Percentiles rank a stretch among this genome's conserved stretches.
Evolutionary conservation across 2,797 vertebrate genomes (phyloP).

Genomic region (Mionectes olivaceus): DNA sequence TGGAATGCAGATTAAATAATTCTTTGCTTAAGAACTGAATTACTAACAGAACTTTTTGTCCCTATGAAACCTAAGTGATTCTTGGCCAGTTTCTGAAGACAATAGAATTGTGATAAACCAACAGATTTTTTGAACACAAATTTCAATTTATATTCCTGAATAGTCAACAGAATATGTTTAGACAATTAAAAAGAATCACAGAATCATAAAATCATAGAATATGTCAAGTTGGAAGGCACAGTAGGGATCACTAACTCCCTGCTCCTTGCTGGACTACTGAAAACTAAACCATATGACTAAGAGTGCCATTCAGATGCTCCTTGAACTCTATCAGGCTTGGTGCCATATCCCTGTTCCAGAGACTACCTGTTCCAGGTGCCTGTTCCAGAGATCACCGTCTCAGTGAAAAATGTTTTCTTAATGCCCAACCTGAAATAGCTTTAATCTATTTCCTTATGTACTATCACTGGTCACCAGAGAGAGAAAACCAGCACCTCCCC

Average conservation of each 20-base stretch:
- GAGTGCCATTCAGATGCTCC: fast-evolving
- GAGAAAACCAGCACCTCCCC: background rate
- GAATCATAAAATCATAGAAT: background rate
- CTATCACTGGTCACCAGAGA: background rate
- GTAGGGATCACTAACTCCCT: background rate
- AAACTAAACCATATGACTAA: background rate
- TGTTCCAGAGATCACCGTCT: background rate
- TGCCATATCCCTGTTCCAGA: background rate
- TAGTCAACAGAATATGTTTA: background rate
- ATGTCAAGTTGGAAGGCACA: background rate
- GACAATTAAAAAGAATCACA: background rate
- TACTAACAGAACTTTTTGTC: background rate
- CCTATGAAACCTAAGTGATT: background rate
- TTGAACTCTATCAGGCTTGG: background rate
- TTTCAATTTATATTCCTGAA: background rate
- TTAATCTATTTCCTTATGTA: background rate
- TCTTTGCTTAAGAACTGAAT: background rate
- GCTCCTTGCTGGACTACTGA: background rate
- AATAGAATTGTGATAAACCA: background rate
- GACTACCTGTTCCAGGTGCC: fast-evolving
- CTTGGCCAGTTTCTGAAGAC: background rate
- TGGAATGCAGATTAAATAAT: background rate
- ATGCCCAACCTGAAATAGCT: background rate
- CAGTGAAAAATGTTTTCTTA: background rate
- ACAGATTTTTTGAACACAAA: fast-evolving